Base-by-base conservation (phyloP, 2,888 invertebrate species). In the Apamea crenata region DNA sequence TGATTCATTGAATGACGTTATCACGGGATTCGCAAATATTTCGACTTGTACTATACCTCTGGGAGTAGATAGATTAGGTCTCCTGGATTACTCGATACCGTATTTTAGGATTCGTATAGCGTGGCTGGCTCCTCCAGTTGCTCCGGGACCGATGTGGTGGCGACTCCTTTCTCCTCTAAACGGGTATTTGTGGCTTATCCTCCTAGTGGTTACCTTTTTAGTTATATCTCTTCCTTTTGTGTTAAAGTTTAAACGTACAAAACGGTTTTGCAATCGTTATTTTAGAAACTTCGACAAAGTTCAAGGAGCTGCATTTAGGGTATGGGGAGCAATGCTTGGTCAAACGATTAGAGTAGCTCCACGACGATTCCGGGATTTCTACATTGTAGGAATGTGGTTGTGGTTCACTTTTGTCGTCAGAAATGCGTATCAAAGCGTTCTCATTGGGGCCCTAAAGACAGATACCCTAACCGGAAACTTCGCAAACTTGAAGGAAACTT, bases 361-460 rank as follows among this genome's bases (percentile, higher is more conserved):
- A 4, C 92, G 83, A 83, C 91, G 92, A n/a, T 95, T 95, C 66
- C 89, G 95, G 82, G 95, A 96, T 88, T 94, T 95, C 77, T 96
- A 96, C 77, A 91, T 96, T 16, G 87, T 96, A 25, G 87, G 91
- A 32, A 76, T 96, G 40, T 96, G 96, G 96, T 87, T 96, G 74
- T 95, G 94, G 95, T 96, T 96, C 47, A 94, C 95, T 1, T 96
- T 95, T 81, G 94, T 95, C 2, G 91, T 95, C 8, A 92, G 96
- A 61, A 95, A 92, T 82, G 95, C 94, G 16, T 96, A 96, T 77
- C 95, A 96, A 85, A 95, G 95, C 78, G 95, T 95, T 7, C 89
- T 96, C 7, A 95, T 96, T 65, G 94, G 94, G 29, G 94, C 95
- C 14, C 72, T 96, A 8, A 95, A 96, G 88, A 94, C 94, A 1